phyloP scores from a whole-genome alignment of 2,113 vertebrate genomes.

The Vimba vimba region DNA sequence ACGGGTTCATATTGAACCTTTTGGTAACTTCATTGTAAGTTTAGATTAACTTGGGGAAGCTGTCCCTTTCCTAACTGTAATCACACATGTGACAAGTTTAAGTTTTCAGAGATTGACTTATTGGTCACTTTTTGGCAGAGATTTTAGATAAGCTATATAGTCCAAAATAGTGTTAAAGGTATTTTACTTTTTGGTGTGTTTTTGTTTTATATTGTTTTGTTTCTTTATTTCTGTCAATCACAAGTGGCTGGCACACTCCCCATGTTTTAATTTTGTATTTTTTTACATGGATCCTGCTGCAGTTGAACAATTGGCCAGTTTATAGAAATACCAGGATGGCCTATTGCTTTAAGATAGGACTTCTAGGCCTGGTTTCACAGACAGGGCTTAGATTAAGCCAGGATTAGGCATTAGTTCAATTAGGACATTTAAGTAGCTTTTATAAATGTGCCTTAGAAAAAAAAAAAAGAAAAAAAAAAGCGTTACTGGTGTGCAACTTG shows the following conservation, averaged over 20 bases:
- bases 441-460: too few relatives aligned
- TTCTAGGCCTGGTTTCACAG: too few relatives aligned
- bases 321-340: background rate
- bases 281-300: background rate
- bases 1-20: constrained; percentile 92
- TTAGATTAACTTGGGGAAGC: background rate
- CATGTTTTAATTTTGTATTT: background rate
- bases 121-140: background rate
- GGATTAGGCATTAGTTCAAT: too few relatives aligned
- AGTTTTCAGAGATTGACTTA: background rate
- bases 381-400: too few relatives aligned
- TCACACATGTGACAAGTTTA: constrained; percentile 15
- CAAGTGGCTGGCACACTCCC: background rate
- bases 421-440: too few relatives aligned
- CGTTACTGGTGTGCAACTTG: too few relatives aligned
- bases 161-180: background rate
- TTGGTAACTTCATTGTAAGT: constrained; percentile 76
- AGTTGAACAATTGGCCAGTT: background rate
- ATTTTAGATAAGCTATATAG: background rate
- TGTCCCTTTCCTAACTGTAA: background rate
- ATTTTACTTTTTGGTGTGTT: background rate
- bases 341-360: background rate
- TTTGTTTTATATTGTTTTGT: background rate
- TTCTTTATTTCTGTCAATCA: background rate
- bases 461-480: too few relatives aligned